Conservation (phyloP, 2,113 vertebrate genomes). For the Chaetops frenatus region DNA sequence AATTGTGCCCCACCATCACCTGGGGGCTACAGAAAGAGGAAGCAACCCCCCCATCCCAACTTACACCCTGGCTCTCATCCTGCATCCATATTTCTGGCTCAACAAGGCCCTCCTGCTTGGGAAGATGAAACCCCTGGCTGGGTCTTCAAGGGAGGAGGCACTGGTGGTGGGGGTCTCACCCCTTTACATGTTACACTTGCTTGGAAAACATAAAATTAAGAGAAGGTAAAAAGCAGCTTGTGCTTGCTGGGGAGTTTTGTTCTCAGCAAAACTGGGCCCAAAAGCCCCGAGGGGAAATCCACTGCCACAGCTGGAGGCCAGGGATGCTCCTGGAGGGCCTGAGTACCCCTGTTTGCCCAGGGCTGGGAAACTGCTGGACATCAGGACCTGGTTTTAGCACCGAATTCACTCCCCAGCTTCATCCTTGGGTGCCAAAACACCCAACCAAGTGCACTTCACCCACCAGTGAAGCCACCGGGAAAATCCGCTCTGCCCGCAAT, state of each 20-base stretch:
- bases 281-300: background rate
- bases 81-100: fast-evolving
- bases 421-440: background rate
- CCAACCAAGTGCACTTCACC: fast-evolving
- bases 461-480: fast-evolving
- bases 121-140: background rate
- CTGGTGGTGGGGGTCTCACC: background rate
- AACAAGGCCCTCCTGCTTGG: background rate
- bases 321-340: background rate
- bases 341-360: background rate
- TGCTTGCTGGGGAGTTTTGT: background rate
- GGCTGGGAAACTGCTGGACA: background rate
- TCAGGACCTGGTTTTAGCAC: background rate
- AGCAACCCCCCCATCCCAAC: background rate
- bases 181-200: background rate
- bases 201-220: background rate
- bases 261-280: background rate
- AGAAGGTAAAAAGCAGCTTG: background rate
- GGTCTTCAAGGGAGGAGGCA: background rate
- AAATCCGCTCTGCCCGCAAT: background rate
- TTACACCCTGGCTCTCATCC: background rate
- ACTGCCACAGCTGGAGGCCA: background rate
- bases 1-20: background rate
- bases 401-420: background rate
- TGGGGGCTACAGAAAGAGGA: background rate